phyloP scores from a whole-genome alignment of 2,113 vertebrate genomes.

The Rhodinocichla rosea region DNA sequence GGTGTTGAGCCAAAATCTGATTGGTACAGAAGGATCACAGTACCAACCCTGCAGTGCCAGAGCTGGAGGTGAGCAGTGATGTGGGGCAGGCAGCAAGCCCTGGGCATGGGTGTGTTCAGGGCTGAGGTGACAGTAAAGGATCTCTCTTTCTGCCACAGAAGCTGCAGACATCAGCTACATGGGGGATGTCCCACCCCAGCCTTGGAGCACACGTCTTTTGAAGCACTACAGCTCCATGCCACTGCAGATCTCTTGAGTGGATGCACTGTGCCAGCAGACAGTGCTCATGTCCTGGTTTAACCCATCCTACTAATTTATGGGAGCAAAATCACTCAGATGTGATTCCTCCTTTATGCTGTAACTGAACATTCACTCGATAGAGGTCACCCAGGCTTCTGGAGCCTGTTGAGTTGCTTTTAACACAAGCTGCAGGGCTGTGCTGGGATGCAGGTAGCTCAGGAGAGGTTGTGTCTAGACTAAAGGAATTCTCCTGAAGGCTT shows the following conservation, averaged over 20 bases:
- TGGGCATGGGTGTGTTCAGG: rapidly evolving
- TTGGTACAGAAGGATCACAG: rapidly evolving
- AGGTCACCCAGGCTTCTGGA: background rate
- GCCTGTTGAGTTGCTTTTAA: background rate
- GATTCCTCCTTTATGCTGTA: background rate
- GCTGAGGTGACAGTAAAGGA: background rate
- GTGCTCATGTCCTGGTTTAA: background rate
- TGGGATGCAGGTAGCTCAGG: background rate
- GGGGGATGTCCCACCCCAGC: background rate
- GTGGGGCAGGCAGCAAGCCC: rapidly evolving
- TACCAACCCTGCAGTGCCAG: rapidly evolving
- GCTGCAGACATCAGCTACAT: rapidly evolving
- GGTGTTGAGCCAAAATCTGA: rapidly evolving
- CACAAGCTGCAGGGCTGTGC: background rate
- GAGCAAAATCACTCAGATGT: background rate
- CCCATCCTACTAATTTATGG: background rate
- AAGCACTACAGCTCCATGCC: background rate
- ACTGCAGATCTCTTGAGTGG: background rate
- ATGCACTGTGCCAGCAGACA: background rate
- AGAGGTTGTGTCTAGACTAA: background rate
- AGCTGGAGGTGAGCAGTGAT: background rate
- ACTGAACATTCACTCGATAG: background rate
- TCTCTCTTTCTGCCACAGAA: background rate
- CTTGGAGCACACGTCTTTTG: rapidly evolving
- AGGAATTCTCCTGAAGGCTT: background rate